phyloP scores from a whole-genome alignment of 2,888 invertebrate species.

The Liodrosophila aerea region DNA sequence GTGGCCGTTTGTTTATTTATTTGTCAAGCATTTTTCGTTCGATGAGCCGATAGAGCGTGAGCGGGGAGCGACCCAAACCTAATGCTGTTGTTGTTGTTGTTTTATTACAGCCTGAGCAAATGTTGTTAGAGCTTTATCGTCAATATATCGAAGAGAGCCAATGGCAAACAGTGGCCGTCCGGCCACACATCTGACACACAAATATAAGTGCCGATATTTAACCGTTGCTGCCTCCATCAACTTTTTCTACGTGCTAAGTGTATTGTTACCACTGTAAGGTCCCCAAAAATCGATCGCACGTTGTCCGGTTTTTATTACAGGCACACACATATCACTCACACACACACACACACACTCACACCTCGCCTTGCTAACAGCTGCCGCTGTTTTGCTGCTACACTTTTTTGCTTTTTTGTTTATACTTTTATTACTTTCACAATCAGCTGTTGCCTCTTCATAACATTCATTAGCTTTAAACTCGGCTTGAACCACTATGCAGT shows the following conservation, averaged over 20 bases:
- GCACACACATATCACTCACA: slow-evolving; percentile 29
- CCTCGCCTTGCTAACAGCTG: slow-evolving; percentile 21
- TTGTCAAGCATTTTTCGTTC: slow-evolving; percentile 45
- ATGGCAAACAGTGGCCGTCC: no score
- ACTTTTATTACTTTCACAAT: no score
- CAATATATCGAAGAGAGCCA: slow-evolving; percentile 1
- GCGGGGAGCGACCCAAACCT: not conserved
- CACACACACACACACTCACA: slow-evolving; percentile 19
- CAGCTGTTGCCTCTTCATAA: slow-evolving; percentile 38
- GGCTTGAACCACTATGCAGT: not conserved
- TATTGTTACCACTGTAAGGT: slow-evolving; percentile 36
- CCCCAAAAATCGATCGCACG: slow-evolving; percentile 69
- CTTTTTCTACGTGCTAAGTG: slow-evolving; percentile 1
- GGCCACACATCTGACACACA: not conserved
- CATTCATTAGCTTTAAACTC: slow-evolving; percentile 1
- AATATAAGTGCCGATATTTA: not conserved
- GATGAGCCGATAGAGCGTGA: no score
- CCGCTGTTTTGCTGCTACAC: not conserved
- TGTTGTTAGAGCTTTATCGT: slow-evolving; percentile 33
- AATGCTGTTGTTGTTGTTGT: not conserved
- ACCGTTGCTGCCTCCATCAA: no score
- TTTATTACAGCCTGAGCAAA: slow-evolving; percentile 15
- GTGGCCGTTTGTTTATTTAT: slow-evolving; percentile 69
- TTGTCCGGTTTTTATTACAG: slow-evolving; percentile 47
- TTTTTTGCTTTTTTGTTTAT: slow-evolving; percentile 1